phyloP scores from a whole-genome alignment of 2,888 invertebrate genomes.

The Desoria tigrina region DNA sequence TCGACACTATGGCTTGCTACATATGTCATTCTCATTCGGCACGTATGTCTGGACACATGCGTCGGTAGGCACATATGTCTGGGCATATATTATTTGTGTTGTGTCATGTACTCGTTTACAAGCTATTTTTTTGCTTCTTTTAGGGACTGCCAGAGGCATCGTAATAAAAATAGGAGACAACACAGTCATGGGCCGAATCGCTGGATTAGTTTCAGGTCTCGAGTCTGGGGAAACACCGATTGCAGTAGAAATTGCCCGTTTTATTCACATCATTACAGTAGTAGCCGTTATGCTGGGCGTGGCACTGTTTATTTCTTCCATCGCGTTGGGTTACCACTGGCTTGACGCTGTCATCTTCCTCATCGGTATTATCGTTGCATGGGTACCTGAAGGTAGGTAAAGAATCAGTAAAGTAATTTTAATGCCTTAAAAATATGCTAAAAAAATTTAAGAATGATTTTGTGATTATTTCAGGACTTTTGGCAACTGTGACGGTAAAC shows the following conservation, averaged over 20 bases:
- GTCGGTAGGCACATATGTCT: too few species aligned
- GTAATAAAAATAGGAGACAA: conserved; percentile 91
- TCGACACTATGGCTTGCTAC: too few species aligned
- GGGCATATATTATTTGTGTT: too few species aligned
- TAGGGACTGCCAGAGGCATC: conserved; percentile 76
- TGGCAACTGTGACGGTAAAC: conserved; percentile 95
- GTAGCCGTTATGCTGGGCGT: conserved; percentile 93
- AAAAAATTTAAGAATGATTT: too few species aligned
- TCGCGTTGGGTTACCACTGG: conserved; percentile 98
- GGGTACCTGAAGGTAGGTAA: conserved; percentile 99
- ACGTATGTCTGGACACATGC: too few species aligned
- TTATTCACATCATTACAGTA: conserved; percentile 97
- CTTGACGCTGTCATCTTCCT: conserved; percentile 98
- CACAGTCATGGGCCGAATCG: conserved; percentile 95
- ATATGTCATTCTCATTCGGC: too few species aligned
- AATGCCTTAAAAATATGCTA: too few species aligned
- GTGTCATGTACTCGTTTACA: too few species aligned
- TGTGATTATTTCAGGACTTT: too few species aligned
- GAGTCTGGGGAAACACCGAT: conserved; percentile 97
- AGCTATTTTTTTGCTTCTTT: not conserved
- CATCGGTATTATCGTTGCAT: conserved; percentile 99
- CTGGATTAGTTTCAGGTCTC: conserved; percentile 87
- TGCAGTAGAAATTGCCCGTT: conserved; percentile 91
- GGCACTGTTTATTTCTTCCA: conserved; percentile 96
- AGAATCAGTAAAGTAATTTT: too few species aligned